Conservation (phyloP, 1,140 invertebrate species). For the Caenorhabditis brenneri region DNA sequence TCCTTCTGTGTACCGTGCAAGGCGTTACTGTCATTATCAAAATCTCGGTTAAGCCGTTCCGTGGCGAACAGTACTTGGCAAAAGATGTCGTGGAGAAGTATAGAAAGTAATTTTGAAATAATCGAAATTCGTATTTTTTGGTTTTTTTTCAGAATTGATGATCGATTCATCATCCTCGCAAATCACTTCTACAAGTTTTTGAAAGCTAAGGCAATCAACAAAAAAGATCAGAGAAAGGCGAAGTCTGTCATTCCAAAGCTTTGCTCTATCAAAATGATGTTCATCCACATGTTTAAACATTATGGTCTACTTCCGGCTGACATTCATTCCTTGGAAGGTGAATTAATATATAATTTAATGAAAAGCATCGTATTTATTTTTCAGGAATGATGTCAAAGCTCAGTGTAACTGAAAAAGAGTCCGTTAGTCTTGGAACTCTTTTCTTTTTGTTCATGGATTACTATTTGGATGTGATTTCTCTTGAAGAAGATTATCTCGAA, state of each 20-base stretch:
- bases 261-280: background rate
- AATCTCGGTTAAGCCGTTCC: background rate
- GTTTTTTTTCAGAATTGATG: background rate
- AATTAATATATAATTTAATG: background rate
- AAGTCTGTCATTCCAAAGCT: conserved; percentile 4
- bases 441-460: background rate
- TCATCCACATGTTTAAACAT: conserved; percentile 2
- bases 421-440: background rate
- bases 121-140: background rate
- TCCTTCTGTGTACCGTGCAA: background rate
- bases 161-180: background rate
- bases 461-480: background rate
- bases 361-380: background rate
- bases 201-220: background rate
- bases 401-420: background rate
- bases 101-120: background rate
- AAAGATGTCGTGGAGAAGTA: background rate
- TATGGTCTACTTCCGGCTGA: background rate
- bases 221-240: background rate
- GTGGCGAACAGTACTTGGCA: background rate
- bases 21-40: background rate
- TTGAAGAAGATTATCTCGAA: background rate
- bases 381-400: background rate
- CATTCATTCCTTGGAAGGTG: background rate
- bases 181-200: background rate